Percentiles rank a stretch among this genome's conserved stretches.
Conservation (phyloP, 2,888 invertebrate genomes). For the Diaprepes abbreviatus region DNA sequence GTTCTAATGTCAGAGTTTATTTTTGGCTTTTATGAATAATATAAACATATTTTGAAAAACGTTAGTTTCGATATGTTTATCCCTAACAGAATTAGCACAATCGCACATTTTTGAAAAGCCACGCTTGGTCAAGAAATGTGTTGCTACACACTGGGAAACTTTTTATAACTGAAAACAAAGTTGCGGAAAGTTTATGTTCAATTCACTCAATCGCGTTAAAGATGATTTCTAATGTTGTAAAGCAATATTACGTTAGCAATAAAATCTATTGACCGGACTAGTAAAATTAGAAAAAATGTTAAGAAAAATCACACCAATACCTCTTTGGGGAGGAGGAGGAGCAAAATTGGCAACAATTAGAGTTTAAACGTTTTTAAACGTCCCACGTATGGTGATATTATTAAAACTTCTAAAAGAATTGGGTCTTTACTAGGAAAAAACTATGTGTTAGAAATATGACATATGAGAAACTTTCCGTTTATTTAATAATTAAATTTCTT, state of each 20-base stretch:
- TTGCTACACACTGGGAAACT: background rate
- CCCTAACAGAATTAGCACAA: background rate
- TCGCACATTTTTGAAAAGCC: constrained; percentile 1
- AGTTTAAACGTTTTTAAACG: background rate
- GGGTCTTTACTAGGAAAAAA: too few relatives aligned
- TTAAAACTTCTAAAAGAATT: too few relatives aligned
- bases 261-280: constrained; percentile 24
- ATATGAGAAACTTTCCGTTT: too few relatives aligned
- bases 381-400: background rate
- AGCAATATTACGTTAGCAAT: constrained; percentile 5
- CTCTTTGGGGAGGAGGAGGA: too few relatives aligned
- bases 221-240: constrained; percentile 10
- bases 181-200: constrained; percentile 2
- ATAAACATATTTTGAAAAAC: constrained; percentile 17
- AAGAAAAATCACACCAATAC: background rate
- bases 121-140: constrained; percentile 7
- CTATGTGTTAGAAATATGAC: too few relatives aligned
- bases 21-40: constrained; percentile 25
- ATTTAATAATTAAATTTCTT: too few relatives aligned
- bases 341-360: too few relatives aligned
- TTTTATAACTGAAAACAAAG: background rate
- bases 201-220: too few relatives aligned
- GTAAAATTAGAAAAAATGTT: constrained; percentile 11
- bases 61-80: background rate
- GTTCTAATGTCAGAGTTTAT: constrained; percentile 29